A percentile compares a stretch with the other conserved stretches of the same genome.
Evolutionary conservation across 2,888 invertebrate species (phyloP).

Genomic region (Acleris holmiana): DNA sequence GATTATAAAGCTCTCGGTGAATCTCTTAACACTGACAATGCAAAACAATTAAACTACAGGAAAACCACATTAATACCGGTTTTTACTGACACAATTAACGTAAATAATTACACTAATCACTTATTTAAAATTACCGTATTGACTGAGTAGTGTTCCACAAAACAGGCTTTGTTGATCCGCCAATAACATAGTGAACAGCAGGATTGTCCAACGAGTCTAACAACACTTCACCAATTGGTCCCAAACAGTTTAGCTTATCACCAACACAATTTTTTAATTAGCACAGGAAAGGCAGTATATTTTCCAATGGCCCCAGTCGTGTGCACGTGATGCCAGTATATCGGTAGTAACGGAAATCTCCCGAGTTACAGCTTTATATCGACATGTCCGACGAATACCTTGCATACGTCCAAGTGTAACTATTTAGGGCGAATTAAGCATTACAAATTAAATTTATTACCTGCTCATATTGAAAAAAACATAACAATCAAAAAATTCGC

Average conservation of each 20-base stretch:
- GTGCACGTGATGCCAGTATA: slow-evolving; percentile 4
- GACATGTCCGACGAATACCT: slow-evolving; percentile 37
- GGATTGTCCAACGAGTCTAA: not conserved
- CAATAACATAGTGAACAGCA: slow-evolving; percentile 40
- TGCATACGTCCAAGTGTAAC: slow-evolving; percentile 38
- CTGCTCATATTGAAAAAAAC: slow-evolving; percentile 22
- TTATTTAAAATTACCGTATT: slow-evolving; percentile 61
- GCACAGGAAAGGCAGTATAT: not conserved
- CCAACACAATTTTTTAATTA: not conserved
- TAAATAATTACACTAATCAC: slow-evolving; percentile 3
- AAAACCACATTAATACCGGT: too few species aligned
- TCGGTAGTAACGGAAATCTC: slow-evolving; percentile 36
- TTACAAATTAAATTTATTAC: slow-evolving; percentile 33
- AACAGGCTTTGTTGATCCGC: slow-evolving; percentile 45
- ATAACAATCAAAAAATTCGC: slow-evolving; percentile 40
- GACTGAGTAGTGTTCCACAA: slow-evolving; percentile 60
- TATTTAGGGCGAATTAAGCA: slow-evolving; percentile 41
- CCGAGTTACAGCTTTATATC: slow-evolving; percentile 42
- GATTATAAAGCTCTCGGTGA: too few species aligned
- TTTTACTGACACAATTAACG: not conserved
- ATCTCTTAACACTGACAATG: too few species aligned
- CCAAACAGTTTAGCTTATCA: not conserved
- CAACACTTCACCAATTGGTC: not conserved
- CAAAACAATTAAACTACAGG: too few species aligned
- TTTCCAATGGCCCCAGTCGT: slow-evolving; percentile 1